phyloP scores from a whole-genome alignment of 2,797 vertebrate species.

The Prunella strophiata region DNA sequence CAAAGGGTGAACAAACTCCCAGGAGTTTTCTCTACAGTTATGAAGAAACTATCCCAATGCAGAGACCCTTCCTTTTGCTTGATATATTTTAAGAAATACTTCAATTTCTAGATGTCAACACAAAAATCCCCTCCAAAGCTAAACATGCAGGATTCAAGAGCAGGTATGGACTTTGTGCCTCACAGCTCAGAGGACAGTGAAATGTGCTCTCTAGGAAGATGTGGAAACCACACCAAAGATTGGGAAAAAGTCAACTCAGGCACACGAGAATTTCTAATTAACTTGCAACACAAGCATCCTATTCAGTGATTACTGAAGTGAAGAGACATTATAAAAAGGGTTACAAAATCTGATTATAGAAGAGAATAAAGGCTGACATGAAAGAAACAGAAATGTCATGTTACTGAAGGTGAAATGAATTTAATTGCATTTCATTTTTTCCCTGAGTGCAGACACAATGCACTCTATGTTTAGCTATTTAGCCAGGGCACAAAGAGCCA shows the following conservation, averaged over 20 bases:
- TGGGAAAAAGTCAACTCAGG: not conserved
- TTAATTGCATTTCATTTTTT: constrained; percentile 63
- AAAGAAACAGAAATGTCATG: constrained; percentile 64
- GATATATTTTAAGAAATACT: not conserved
- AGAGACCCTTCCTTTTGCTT: not conserved
- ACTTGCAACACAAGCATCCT: constrained; percentile 46
- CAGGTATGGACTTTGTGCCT: not conserved
- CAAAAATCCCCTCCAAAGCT: not conserved
- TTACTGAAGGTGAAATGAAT: constrained; percentile 47
- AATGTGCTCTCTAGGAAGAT: not conserved
- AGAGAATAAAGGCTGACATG: constrained; percentile 50
- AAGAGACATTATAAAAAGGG: constrained; percentile 42
- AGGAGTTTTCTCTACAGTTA: not conserved
- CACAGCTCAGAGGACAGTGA: not conserved
- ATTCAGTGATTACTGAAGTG: constrained; percentile 59
- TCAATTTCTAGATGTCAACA: not conserved
- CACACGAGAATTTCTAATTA: constrained; percentile 35
- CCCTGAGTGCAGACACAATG: not conserved
- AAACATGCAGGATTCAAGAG: not conserved
- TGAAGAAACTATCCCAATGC: not conserved
- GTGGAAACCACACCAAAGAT: not conserved
- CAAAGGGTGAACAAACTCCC: not conserved
- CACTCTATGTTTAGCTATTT: constrained; percentile 37
- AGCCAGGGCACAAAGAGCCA: constrained; percentile 41
- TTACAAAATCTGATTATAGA: constrained; percentile 60